These are phyloP conservation scores for Rhea pennata DNA, from an alignment of 2,113 vertebrate genomes.

Conservation along the genomic window DNA sequence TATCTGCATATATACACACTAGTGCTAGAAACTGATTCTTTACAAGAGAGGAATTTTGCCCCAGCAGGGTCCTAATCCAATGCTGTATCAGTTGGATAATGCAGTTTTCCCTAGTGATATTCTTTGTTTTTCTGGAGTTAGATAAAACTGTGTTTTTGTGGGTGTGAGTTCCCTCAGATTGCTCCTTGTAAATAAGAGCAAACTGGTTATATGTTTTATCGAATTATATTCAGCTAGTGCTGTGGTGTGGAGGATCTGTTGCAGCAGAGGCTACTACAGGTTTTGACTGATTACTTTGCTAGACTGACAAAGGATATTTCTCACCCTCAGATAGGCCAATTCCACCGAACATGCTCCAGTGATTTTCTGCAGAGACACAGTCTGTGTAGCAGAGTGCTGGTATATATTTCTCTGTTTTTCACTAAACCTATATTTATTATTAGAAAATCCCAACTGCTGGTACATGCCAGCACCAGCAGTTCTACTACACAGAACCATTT, in stretches of 20 bases:
- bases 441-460: background rate
- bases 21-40: background rate
- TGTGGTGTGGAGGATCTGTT: background rate
- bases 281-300: background rate
- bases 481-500: background rate
- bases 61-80: background rate
- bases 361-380: background rate
- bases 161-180: background rate
- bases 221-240: background rate
- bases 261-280: background rate
- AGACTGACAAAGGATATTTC: background rate
- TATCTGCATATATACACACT: background rate
- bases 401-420: background rate
- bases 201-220: background rate
- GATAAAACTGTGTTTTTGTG: background rate
- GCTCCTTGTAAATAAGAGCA: background rate
- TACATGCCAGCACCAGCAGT: background rate
- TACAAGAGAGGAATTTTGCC: background rate
- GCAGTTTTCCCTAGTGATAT: background rate
- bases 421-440: background rate
- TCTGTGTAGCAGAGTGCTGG: background rate
- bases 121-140: background rate
- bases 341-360: background rate
- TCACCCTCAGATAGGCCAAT: background rate
- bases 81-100: background rate